phyloP scores from a whole-genome alignment of 2,797 vertebrate genomes.

The Sarcoramphus papa region DNA sequence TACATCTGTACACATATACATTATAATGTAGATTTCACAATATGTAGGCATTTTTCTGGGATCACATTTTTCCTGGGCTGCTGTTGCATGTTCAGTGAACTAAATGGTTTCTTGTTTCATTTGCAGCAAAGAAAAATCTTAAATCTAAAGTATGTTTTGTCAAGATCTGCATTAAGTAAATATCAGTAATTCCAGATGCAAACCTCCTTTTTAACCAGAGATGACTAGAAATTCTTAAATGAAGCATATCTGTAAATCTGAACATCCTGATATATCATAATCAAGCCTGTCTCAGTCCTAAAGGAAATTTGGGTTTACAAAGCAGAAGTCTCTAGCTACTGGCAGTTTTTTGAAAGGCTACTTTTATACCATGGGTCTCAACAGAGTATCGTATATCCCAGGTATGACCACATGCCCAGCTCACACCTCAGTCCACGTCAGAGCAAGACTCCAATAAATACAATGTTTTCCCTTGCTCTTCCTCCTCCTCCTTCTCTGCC shows the following conservation, averaged over 20 bases:
- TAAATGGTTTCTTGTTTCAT: not conserved
- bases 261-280: not conserved
- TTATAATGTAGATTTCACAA: not conserved
- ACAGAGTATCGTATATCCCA: not conserved
- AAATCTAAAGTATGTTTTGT: not conserved
- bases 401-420: not conserved
- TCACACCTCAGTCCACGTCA: not conserved
- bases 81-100: not conserved
- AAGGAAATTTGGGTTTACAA: not conserved
- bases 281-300: not conserved
- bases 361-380: not conserved
- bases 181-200: not conserved
- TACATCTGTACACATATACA: too few relatives aligned
- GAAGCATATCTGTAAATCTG: not conserved
- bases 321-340: not conserved
- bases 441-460: not conserved
- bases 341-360: not conserved
- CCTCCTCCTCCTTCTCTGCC: not conserved
- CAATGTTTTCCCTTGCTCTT: not conserved
- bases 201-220: not conserved
- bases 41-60: not conserved
- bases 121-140: not conserved
- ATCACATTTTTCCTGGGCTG: not conserved
- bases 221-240: not conserved
- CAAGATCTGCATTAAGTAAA: not conserved